These are phyloP conservation scores for Oxyruncus cristatus DNA, from an alignment of 2,113 vertebrate species.

Conservation along the genomic window DNA sequence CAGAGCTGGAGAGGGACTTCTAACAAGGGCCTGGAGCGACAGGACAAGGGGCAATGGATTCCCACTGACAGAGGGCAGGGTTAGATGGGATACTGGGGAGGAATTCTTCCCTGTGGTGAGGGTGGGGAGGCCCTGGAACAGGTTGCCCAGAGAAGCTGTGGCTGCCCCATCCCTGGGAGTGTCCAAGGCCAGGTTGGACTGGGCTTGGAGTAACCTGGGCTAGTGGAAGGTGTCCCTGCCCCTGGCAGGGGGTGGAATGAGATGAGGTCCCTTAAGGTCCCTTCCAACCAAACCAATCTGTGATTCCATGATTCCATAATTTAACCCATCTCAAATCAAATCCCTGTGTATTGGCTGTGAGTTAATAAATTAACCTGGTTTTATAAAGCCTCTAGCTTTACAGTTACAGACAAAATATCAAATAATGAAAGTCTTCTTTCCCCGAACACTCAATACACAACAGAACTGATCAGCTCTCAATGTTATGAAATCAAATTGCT, in stretches of 20 bases:
- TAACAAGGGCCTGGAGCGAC: fast-evolving
- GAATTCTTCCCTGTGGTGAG: fast-evolving
- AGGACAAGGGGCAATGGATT: background rate
- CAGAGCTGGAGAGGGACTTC: background rate
- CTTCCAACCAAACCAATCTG: background rate
- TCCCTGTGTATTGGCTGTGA: background rate
- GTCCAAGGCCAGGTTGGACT: fast-evolving
- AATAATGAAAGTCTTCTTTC: background rate
- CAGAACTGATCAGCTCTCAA: constrained; percentile 40
- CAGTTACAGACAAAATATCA: background rate
- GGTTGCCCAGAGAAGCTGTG: background rate
- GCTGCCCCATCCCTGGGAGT: background rate
- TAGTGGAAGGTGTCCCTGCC: background rate
- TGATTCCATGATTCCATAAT: background rate
- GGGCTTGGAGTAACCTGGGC: background rate
- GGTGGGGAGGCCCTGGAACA: background rate
- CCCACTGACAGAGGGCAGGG: background rate
- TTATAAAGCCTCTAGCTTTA: background rate
- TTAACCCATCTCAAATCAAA: background rate
- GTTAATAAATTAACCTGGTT: background rate
- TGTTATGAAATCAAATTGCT: constrained; percentile 20
- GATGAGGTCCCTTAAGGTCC: background rate
- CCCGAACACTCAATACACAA: background rate
- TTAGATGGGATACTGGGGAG: fast-evolving
- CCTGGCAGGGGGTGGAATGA: fast-evolving